Base-by-base conservation (phyloP, 2,888 invertebrate genomes). In the Eumerus sabulonum region DNA sequence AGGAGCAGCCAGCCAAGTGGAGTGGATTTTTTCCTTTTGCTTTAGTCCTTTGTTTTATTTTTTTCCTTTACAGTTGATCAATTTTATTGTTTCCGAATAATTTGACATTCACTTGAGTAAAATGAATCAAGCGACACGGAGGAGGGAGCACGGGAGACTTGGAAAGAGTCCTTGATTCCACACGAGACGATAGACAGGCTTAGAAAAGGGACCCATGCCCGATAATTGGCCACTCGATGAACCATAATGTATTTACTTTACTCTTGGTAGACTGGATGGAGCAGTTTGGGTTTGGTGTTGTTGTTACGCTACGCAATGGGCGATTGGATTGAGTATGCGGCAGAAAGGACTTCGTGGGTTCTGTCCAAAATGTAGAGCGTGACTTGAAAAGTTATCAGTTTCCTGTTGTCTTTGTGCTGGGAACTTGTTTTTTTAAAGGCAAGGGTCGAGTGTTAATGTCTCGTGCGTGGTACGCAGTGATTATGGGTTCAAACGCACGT, bases 41-140 rank as follows among this genome's bases (percentile, higher is more conserved):
- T 7, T 27, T 27, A 4, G 27, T 27, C 27, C 27, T 27, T 27
- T 4, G 27, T 4, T 27, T 27, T 27, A 2, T 27, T 27, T 27
- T 63, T 79, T 73, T 77, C 63, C 44, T 59, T 53, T 42, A 79
- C 77, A 79, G 63, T 79, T 79, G 67, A 79, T 73, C 73, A 73
- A 73, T 79, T 73, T 79, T 79, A 79, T 79, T 73, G 77, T 79
- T 79, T 79, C 77, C 77, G 48, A 68, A 57, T 68, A 79, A 79
- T 79, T 79, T 79, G 73, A 73, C 63, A 68, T 40, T 59, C 57
- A 59, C 59, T 59, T 66, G 67, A 79, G 68, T 63, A 79, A 79
- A 79, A 67, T 79, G 63, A 79, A 77, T 67, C 71, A 7, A 27
- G 27, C 27, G 27, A 47, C 66, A 60, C 54, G 44, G 50, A 53